phyloP scores from a whole-genome alignment of 2,888 invertebrate species.

The Electrophaes corylata region DNA sequence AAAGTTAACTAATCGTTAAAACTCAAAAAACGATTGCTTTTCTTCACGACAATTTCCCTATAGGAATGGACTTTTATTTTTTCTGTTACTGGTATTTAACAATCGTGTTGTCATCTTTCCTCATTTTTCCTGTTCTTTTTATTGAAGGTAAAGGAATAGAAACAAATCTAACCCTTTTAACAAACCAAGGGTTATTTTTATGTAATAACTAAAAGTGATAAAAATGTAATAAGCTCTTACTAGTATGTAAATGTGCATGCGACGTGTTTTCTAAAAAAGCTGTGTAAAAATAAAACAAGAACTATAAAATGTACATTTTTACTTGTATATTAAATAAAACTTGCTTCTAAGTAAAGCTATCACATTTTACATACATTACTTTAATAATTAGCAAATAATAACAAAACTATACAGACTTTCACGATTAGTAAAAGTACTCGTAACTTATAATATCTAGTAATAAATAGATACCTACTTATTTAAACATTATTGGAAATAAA shows the following conservation, averaged over 20 bases:
- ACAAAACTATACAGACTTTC: conserved; percentile 75
- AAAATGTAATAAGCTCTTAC: conserved; percentile 8
- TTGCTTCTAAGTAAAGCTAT: conserved; percentile 82
- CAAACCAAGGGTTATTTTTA: no score
- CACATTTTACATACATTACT: conserved; percentile 77
- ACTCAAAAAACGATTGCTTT: no score
- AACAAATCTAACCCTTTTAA: no score
- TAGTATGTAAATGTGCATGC: conserved; percentile 48
- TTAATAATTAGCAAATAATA: conserved; percentile 74
- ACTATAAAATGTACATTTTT: conserved; percentile 72
- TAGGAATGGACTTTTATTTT: no score
- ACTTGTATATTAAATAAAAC: conserved; percentile 77
- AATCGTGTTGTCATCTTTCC: no score
- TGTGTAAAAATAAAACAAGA: conserved; percentile 74
- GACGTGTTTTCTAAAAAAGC: conserved; percentile 60
- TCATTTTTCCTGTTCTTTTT: no score
- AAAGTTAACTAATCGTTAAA: no score
- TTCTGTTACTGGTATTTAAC: no score
- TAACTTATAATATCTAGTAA: conserved; percentile 64
- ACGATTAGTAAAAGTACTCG: conserved; percentile 62
- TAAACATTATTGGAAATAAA: conserved; percentile 51
- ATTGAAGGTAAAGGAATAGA: no score
- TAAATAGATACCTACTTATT: conserved; percentile 66
- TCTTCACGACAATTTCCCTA: no score
- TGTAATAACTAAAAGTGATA: neutral